Percentiles rank a stretch among this genome's conserved stretches.
phyloP scores from a whole-genome alignment of 2,888 invertebrate genomes.

The Azorinus chamasolen region DNA sequence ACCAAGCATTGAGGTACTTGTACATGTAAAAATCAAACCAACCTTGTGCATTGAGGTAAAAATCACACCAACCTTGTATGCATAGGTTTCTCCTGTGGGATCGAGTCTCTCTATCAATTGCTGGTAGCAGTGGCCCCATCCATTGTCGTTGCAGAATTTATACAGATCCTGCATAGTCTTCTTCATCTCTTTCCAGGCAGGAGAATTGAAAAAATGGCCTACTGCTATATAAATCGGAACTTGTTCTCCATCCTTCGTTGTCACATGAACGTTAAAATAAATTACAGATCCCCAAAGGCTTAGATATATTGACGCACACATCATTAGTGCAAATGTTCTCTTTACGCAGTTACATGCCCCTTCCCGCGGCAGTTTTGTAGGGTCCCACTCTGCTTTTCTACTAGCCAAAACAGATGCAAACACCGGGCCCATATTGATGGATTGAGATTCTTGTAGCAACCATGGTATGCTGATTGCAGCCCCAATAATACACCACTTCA shows the following conservation, averaged over 20 bases:
- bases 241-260: slow-evolving; percentile 43
- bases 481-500: slow-evolving; percentile 91
- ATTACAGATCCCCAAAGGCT: slow-evolving; percentile 42
- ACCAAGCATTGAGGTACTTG: too few relatives aligned
- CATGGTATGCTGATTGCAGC: slow-evolving; percentile 92
- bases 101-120: slow-evolving; percentile 95
- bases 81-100: slow-evolving; percentile 96
- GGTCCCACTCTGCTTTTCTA: slow-evolving; percentile 91
- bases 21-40: too few relatives aligned
- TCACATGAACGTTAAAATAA: slow-evolving; percentile 49
- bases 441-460: slow-evolving; percentile 74
- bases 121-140: slow-evolving; percentile 95
- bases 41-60: too few relatives aligned
- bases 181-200: slow-evolving; percentile 92
- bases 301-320: slow-evolving; percentile 46
- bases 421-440: slow-evolving; percentile 65
- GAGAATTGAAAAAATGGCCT: slow-evolving; percentile 93
- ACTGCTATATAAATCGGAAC: slow-evolving; percentile 91
- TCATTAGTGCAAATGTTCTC: slow-evolving; percentile 33
- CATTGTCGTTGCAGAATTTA: slow-evolving; percentile 93
- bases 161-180: slow-evolving; percentile 90
- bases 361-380: slow-evolving; percentile 22
- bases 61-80: slow-evolving; percentile 86
- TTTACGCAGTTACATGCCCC: slow-evolving; percentile 46
- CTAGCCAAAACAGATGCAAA: slow-evolving; percentile 87